Base-by-base conservation (phyloP, 1,140 invertebrate species). In the Caenorhabditis inopinata region DNA sequence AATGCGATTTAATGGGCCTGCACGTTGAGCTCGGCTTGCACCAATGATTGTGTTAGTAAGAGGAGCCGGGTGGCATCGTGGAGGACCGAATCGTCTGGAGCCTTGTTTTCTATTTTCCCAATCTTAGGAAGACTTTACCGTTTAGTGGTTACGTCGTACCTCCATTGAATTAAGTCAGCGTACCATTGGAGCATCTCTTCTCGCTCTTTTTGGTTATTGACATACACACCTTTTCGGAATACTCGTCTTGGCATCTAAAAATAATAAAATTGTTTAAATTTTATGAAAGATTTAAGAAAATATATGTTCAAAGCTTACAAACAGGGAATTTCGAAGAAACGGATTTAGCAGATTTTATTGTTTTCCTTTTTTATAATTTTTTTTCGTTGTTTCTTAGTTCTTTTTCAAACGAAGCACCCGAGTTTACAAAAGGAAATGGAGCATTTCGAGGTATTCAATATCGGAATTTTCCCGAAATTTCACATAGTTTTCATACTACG, bases 81-180 rank as follows among this genome's bases (percentile, higher is more conserved):
- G 58, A n/a, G 58, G 58, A 21, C 58, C 58, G 58, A 68, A 68
- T 5, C 58, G 25, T 68, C 58, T 51, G 51, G 38, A 32, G 49
- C 5, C 9, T 23, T 6, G 7, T 25, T 51, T 51, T 2, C 7
- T 18, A 51, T 6, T 9, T 25, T 51, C 14, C 0, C 0, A 42
- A 42, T 42, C 5, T 14, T 5, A 6, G 3, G 5, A 9, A 1
- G 27, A 51, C 7, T 23, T 25, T 1, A 51, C 49, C 14, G 29
- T 58, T 32, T 58, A 3, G 58, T 42, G 1, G 38, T 27, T 0
- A 68, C 12, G 6, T 68, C 58, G 32, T 68, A 32, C 6, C 58
- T 16, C 58, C 58, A 68, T 42, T 68, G 58, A 21, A 68, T 18
- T 1, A 68, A n/a, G 4, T 68, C 32, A n/a, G 35, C n/a, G 32